A percentile compares a stretch with the other conserved stretches of the same genome.
phyloP scores from a whole-genome alignment of 1,140 invertebrate species.

The Drosophila pandora region DNA sequence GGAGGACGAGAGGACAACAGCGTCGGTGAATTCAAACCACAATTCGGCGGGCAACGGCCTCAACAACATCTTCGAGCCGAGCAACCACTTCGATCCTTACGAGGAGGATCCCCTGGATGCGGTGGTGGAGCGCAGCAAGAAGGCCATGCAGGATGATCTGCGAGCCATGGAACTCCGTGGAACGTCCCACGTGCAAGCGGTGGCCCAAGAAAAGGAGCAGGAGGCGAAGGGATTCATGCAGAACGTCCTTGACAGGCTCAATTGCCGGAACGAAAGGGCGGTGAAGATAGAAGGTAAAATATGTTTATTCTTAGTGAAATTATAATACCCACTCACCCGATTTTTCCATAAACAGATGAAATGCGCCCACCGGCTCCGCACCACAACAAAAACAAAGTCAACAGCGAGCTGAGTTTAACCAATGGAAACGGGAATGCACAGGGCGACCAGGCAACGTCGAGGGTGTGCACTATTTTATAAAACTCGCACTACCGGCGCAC shows the following conservation, averaged over 20 bases:
- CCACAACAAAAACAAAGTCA: constrained; percentile 72
- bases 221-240: constrained; percentile 70
- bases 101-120: constrained; percentile 68
- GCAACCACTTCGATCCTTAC: constrained; percentile 37
- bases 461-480: constrained; percentile 83
- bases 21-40: constrained; percentile 79
- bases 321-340: constrained; percentile 38
- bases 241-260: constrained; percentile 66
- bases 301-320: not conserved
- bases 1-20: constrained; percentile 80
- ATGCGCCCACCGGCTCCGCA: constrained; percentile 57
- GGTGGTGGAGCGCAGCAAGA: constrained; percentile 75
- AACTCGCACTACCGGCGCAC: constrained; percentile 41
- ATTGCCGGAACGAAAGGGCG: constrained; percentile 78
- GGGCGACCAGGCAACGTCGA: constrained; percentile 69
- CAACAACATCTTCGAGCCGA: constrained; percentile 61
- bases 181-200: constrained; percentile 37
- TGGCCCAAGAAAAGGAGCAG: constrained; percentile 23
- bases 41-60: constrained; percentile 64
- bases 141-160: constrained; percentile 73
- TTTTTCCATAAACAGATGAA: constrained; percentile 65
- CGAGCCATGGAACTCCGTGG: constrained; percentile 54
- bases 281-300: constrained; percentile 69
- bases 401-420: constrained; percentile 69
- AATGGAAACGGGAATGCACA: constrained; percentile 49